Evolutionary conservation across 2,113 vertebrate genomes (phyloP), one percentile per base, ranked within the genome.

Genomic region (Furnarius figulus): DNA sequence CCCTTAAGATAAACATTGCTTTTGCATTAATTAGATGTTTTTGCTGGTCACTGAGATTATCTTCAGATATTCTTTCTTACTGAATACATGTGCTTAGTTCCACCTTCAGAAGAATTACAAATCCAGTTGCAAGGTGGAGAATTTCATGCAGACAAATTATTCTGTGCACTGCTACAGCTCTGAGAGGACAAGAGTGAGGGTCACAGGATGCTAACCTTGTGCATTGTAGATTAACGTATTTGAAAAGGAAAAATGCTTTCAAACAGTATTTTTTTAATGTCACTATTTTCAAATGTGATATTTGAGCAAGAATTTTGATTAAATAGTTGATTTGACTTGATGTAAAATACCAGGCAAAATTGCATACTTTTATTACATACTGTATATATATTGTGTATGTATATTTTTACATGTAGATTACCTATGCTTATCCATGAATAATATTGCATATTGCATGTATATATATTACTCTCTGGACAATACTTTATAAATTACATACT

Each of bases 151-250:
- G 31, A 46, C 14, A 66, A 62, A 68, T 61, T 25, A 44, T 35
- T 6, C 6, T 46, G 7, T 55, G 7, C 14, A 47, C 9, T 24
- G 33, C 30, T 37, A 13, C 19, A 71, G 10, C 50, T 88, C 50
- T 49, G 59, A 74, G 13, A 80, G 5, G n/a, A 46, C 0, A 5
- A 65, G 14, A 17, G 1, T 22, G 14, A 13, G 37, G 21, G 14
- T 56, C 0, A 0, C 33, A 49, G 49, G 10, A 17, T 40, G 9
- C 14, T 71, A 21, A 39, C 73, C 63, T 71, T 7, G 11, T 13
- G 17, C 5, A 5, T 53, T 49, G 20, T 12, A 71, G 9, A 24
- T 44, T 2, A 77, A 4, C 4, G 19, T 12, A 33, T 67, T 67
- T 84, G 33, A 65, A 90, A 76, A 35, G 22, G 16, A 73, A 8